These are phyloP conservation scores for Drosophila dunni DNA, from an alignment of 1,140 invertebrate genomes.

Conservation along the genomic window DNA sequence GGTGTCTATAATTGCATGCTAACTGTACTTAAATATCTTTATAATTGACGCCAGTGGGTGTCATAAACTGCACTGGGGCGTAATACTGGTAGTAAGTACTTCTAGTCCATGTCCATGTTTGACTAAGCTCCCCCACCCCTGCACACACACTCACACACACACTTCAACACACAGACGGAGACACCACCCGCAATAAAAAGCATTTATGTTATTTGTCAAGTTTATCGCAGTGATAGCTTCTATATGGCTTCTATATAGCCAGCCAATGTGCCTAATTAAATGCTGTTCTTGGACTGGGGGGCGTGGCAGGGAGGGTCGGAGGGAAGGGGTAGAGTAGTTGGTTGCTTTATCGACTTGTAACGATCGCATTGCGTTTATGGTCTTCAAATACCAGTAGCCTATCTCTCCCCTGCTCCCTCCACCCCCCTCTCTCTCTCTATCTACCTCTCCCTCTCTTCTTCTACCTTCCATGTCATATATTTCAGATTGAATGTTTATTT, in stretches of 20 bases:
- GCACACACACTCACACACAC: neutral
- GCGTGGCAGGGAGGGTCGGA: neutral
- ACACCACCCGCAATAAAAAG: conserved; percentile 78
- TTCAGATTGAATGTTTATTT: conserved; percentile 65
- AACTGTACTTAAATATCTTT: conserved; percentile 83
- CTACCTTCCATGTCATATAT: conserved; percentile 40
- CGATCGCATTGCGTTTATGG: conserved; percentile 64
- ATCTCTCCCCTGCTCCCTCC: neutral
- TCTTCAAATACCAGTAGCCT: conserved; percentile 76
- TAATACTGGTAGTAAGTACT: conserved; percentile 70
- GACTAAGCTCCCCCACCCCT: conserved; percentile 27
- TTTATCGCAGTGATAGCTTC: conserved; percentile 59
- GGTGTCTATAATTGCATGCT: conserved; percentile 74
- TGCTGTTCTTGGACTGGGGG: neutral
- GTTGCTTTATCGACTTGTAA: conserved; percentile 75
- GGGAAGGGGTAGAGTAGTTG: neutral
- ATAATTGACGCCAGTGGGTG: conserved; percentile 80
- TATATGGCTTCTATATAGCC: neutral
- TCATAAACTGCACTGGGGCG: conserved; percentile 69
- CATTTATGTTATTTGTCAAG: conserved; percentile 83
- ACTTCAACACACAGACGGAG: neutral
- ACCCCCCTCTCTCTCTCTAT: neutral
- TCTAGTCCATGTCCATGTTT: conserved; percentile 52
- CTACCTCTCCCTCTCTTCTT: neutral
- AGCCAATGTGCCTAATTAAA: conserved; percentile 68